Conservation (phyloP, 2,113 vertebrate species). For the Serinus canaria region DNA sequence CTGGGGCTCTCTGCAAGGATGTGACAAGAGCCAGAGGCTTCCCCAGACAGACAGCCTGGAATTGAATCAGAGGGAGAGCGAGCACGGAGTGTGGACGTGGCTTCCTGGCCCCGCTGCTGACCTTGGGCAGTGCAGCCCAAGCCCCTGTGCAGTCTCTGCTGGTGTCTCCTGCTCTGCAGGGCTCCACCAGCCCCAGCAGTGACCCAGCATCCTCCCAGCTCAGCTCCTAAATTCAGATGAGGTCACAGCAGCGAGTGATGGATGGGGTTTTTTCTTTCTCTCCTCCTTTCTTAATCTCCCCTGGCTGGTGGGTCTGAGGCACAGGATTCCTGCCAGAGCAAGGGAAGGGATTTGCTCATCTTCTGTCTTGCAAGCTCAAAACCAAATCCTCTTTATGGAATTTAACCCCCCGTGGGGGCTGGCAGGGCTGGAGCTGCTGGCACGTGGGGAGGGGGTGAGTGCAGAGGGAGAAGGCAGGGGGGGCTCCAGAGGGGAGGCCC, state of each 20-base stretch:
- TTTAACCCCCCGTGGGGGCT: slow-evolving; percentile 33
- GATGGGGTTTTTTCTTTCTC: neutral
- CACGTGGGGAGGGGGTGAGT: neutral
- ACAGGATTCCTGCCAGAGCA: slow-evolving; percentile 53
- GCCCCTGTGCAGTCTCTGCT: neutral
- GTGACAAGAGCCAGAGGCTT: slow-evolving; percentile 9
- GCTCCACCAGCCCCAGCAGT: neutral
- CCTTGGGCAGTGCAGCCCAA: neutral
- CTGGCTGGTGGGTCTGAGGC: slow-evolving; percentile 48
- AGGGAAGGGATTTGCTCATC: slow-evolving; percentile 58
- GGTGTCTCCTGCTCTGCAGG: neutral
- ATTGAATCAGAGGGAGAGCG: neutral
- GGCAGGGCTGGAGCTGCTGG: neutral
- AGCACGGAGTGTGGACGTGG: fast-evolving
- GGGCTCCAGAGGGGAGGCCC: neutral
- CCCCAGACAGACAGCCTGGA: neutral
- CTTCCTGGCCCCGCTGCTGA: neutral
- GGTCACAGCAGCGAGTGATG: neutral
- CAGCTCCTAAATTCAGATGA: slow-evolving; percentile 16
- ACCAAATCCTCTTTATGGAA: slow-evolving; percentile 58
- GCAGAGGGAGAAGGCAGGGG: neutral
- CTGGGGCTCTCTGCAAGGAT: neutral
- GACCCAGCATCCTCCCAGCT: slow-evolving; percentile 27
- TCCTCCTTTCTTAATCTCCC: slow-evolving; percentile 44
- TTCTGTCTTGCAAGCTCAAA: slow-evolving; percentile 46